A percentile compares a stretch with the other conserved stretches of the same genome.
These are phyloP conservation scores for Mustela erminea DNA, from an alignment of 2,797 vertebrate species.

Conservation along the genomic window DNA sequence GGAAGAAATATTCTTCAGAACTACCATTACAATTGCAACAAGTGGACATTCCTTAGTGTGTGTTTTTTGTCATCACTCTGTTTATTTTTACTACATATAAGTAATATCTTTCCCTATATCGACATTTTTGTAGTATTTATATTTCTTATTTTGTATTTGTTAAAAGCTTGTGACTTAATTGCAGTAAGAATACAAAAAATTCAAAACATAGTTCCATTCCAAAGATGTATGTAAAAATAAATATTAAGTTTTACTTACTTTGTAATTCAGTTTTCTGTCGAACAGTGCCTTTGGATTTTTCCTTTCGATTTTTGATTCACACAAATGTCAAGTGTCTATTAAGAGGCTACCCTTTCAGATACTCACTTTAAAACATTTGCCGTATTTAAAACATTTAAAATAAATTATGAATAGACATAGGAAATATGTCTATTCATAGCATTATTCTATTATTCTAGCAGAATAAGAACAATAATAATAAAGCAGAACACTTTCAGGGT, in stretches of 20 bases:
- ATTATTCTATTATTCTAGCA: not conserved
- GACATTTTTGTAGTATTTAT: not conserved
- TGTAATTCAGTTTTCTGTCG: not conserved
- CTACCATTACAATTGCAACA: not conserved
- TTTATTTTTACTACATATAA: not conserved
- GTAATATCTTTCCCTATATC: not conserved
- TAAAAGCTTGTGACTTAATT: not conserved
- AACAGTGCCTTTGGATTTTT: not conserved
- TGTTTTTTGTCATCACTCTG: not conserved
- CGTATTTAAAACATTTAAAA: not conserved
- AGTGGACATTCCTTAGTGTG: not conserved
- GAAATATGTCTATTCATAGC: not conserved
- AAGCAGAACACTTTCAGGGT: not conserved
- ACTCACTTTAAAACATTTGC: not conserved
- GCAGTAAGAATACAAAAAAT: not conserved
- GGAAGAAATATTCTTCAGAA: not conserved
- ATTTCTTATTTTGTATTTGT: not conserved
- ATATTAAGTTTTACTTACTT: not conserved
- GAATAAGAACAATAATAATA: not conserved
- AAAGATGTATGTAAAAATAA: not conserved
- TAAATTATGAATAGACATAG: not conserved
- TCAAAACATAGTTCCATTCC: not conserved
- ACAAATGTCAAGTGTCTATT: not conserved
- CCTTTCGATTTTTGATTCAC: not conserved
- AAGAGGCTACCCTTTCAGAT: not conserved